Base-by-base conservation (phyloP, 1,140 invertebrate genomes). In the Leptoteleia sp. region DNA sequence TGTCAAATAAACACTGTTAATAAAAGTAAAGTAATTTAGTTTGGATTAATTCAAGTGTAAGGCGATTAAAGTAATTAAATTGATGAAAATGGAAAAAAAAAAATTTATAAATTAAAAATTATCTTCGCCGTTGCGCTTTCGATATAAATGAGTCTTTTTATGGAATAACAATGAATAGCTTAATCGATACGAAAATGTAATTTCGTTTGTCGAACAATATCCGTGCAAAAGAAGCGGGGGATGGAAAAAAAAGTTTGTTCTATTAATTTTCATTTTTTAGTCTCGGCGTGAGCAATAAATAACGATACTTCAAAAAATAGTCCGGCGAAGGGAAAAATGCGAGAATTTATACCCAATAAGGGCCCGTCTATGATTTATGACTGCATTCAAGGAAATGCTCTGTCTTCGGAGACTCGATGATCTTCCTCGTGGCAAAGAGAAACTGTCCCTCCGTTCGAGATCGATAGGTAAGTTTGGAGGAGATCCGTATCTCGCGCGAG, bases 341-440 rank as follows among this genome's bases (percentile, higher is more conserved):
- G 54, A 76, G 31, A 70, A 70, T 79, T 72, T 72, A 76, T 86
- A 87, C 86, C 83, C 83, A 48, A 89, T 80, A 17, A 88, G 81
- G 12, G 84, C 85, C 19, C 85, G 76, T 68, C 83, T 80, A 61
- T 85, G 83, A 83, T 88, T 87, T 50, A 88, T 84, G 48, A 87
- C 84, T 11, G 84, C 81, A 61, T 88, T 88, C 17, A 88, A 77
- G 17, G 83, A 83, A 64, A 84, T 84, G 48, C 85, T 88, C 71
- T 85, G 85, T 65, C 84, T 83, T 45, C 82, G 75, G 5, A 85
- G 72, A 61, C 83, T 85, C 52, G 81, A 79, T 38, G 70, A 77
- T 76, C 81, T 81, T 27, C 75, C 77, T 54, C 64, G 71, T 25
- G 77, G 64, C 37, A 75, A 61, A 54, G 79, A 70, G 45, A 79